Conservation (phyloP, 1,140 invertebrate genomes). For the Bombus huntii region DNA sequence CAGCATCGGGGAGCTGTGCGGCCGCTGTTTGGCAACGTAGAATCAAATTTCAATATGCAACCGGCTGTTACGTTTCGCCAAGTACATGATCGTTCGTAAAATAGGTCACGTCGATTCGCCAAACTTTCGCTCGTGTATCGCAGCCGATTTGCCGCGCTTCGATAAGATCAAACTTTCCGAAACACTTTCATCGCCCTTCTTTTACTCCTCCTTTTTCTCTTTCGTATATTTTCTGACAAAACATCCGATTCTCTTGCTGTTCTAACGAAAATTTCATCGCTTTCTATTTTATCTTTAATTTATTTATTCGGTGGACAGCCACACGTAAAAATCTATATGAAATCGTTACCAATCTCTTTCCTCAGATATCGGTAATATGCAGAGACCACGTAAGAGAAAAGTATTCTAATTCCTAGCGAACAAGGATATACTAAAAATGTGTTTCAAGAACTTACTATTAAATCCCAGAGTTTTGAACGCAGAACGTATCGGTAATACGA, state of each 20-base stretch:
- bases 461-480: background rate
- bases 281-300: background rate
- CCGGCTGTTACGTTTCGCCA: background rate
- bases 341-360: too few species aligned
- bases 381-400: too few species aligned
- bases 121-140: background rate
- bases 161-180: background rate
- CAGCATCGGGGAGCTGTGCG: background rate
- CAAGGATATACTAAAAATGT: too few species aligned
- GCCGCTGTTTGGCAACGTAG: background rate
- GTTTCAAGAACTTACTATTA: background rate
- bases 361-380: too few species aligned
- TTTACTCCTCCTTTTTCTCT: too few species aligned
- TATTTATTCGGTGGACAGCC: too few species aligned
- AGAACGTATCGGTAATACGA: background rate
- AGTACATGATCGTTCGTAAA: constrained; percentile 8
- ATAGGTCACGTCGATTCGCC: constrained; percentile 8
- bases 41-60: constrained; percentile 27
- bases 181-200: background rate
- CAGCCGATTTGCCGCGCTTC: too few species aligned
- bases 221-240: background rate
- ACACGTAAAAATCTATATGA: too few species aligned
- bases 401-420: too few species aligned
- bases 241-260: too few species aligned
- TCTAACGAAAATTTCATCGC: background rate